Evolutionary conservation across 35 echinoderm and acorn worm species (phyloP).

Genomic region (Hemicentrotus pulcherrimus): DNA sequence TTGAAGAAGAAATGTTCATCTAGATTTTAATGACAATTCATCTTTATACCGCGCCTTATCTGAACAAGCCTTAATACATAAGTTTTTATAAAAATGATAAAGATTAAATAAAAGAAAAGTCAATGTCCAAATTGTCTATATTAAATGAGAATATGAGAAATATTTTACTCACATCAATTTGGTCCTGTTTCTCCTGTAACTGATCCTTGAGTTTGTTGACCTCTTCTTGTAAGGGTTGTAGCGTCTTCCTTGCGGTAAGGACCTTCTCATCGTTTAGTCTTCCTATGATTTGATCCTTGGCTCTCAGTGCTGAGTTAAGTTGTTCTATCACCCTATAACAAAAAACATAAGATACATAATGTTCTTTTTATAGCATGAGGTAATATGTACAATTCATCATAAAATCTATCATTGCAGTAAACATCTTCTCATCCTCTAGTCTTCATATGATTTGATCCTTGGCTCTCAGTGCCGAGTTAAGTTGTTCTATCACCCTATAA

Average conservation of each 20-base stretch:
- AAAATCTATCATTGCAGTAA: background rate
- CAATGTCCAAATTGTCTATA: too few relatives aligned
- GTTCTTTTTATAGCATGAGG: too few relatives aligned
- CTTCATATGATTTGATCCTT: conserved; percentile 68
- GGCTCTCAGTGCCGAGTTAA: conserved; percentile 64
- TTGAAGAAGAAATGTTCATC: too few relatives aligned
- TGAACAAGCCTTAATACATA: background rate
- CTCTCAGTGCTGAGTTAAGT: conserved; percentile 65
- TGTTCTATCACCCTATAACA: conserved; percentile 70
- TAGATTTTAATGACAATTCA: too few relatives aligned
- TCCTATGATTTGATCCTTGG: conserved; percentile 69
- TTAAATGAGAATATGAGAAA: too few relatives aligned
- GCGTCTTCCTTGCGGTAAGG: conserved; percentile 36
- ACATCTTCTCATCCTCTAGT: conserved; percentile 65
- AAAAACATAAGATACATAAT: background rate
- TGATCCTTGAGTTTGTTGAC: conserved; percentile 53
- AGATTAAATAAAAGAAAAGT: background rate
- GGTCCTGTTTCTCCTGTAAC: conserved; percentile 44
- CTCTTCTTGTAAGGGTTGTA: conserved; percentile 65
- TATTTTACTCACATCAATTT: conserved; percentile 51
- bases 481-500: conserved; percentile 70
- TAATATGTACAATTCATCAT: too few relatives aligned
- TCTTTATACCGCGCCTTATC: too few relatives aligned
- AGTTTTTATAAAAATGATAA: background rate
- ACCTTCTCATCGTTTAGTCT: conserved; percentile 70